Evolutionary conservation across 2,797 vertebrate genomes (phyloP).

Genomic region (Poecile montanus): DNA sequence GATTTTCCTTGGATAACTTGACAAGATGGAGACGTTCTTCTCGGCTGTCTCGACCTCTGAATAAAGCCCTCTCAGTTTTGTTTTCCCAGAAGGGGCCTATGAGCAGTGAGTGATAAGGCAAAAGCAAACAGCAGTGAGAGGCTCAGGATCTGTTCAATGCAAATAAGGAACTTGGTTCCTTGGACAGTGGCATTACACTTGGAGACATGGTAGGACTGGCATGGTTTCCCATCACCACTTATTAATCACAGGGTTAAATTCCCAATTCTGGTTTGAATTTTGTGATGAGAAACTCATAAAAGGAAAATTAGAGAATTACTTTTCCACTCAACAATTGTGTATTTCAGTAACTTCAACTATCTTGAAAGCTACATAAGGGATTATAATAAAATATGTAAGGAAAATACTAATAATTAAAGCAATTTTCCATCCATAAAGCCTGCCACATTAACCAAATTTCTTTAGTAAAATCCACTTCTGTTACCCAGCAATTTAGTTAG

Average conservation of each 20-base stretch:
- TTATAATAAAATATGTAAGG: neutral
- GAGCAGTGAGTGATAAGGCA: conserved; percentile 10
- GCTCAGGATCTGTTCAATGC: neutral
- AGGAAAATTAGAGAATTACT: neutral
- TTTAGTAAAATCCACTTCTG: neutral
- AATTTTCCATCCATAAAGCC: neutral
- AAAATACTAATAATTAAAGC: conserved; percentile 10
- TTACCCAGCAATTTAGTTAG: neutral
- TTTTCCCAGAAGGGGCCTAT: conserved; percentile 88
- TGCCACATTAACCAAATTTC: neutral
- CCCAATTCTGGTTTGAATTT: neutral
- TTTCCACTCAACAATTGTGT: neutral
- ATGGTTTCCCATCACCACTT: neutral
- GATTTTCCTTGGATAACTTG: conserved; percentile 84
- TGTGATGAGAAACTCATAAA: neutral
- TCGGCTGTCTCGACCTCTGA: conserved; percentile 91
- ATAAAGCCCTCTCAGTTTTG: conserved; percentile 88
- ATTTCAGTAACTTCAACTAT: neutral
- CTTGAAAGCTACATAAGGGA: neutral
- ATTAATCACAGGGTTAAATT: neutral
- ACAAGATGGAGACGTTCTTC: conserved; percentile 89
- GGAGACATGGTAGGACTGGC: neutral
- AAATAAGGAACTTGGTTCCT: neutral
- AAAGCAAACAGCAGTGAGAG: conserved; percentile 18
- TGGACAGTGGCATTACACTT: neutral